Conservation (phyloP, 2,797 vertebrate species). For the Spatula versicolor region DNA sequence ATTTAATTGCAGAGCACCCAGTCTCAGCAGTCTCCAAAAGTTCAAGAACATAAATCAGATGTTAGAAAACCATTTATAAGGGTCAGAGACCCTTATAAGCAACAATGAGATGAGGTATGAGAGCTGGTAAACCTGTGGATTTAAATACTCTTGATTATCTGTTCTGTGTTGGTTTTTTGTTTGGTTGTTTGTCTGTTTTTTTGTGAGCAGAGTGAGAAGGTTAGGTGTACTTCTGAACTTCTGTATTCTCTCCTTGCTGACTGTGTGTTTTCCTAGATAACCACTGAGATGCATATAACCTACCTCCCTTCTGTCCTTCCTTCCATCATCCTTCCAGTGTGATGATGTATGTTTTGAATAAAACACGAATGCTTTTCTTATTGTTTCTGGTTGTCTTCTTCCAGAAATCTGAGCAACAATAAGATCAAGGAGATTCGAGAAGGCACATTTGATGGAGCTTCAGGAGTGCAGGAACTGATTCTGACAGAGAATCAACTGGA, state of each 20-base stretch:
- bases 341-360: background rate
- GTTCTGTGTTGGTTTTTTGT: background rate
- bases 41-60: background rate
- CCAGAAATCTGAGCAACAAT: slow-evolving; percentile 95
- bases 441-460: slow-evolving; percentile 88
- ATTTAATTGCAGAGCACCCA: background rate
- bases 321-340: background rate
- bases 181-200: background rate
- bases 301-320: background rate
- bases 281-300: background rate
- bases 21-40: background rate
- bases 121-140: background rate
- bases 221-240: background rate
- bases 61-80: background rate
- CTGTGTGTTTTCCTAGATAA: background rate
- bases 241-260: background rate
- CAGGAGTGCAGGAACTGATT: slow-evolving; percentile 89
- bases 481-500: slow-evolving; percentile 95
- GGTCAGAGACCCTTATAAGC: background rate
- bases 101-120: background rate
- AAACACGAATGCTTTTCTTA: background rate
- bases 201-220: background rate
- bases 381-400: background rate
- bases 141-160: background rate
- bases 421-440: slow-evolving; percentile 94